phyloP scores from a whole-genome alignment of 2,113 vertebrate species.

The Parotia lawesii region DNA sequence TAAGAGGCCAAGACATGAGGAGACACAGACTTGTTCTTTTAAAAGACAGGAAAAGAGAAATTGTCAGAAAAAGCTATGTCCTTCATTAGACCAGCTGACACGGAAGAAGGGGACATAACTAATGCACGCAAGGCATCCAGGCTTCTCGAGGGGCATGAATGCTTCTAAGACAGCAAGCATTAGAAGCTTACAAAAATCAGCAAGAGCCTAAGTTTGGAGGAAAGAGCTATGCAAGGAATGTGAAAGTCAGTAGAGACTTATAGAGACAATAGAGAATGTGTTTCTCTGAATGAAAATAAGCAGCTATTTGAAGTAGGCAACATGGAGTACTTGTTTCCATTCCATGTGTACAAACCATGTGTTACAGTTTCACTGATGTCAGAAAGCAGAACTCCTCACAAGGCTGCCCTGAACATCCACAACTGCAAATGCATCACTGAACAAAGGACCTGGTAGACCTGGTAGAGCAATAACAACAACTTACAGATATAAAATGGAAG shows the following conservation, averaged over 20 bases:
- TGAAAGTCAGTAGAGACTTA: background rate
- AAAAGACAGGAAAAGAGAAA: background rate
- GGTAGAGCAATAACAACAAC: background rate
- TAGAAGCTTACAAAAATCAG: background rate
- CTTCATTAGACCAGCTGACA: background rate
- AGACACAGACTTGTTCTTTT: background rate
- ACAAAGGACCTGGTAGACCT: background rate
- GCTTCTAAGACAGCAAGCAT: background rate
- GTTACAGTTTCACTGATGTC: background rate
- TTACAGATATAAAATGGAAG: background rate
- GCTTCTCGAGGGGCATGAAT: background rate
- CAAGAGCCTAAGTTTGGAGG: background rate
- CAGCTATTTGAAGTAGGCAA: background rate
- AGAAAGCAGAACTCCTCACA: background rate
- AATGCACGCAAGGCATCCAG: accelerated
- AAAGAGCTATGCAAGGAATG: background rate
- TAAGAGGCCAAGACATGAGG: background rate
- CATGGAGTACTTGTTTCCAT: background rate
- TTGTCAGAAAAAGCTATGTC: background rate
- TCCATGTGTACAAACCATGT: background rate
- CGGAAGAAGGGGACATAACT: background rate
- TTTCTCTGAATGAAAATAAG: background rate
- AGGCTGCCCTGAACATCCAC: background rate
- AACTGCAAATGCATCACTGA: background rate
- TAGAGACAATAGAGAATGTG: background rate